A percentile compares a stretch with the other conserved stretches of the same genome.
Evolutionary conservation across 2,888 invertebrate genomes (phyloP).

Genomic region (Nymphalis urticae): DNA sequence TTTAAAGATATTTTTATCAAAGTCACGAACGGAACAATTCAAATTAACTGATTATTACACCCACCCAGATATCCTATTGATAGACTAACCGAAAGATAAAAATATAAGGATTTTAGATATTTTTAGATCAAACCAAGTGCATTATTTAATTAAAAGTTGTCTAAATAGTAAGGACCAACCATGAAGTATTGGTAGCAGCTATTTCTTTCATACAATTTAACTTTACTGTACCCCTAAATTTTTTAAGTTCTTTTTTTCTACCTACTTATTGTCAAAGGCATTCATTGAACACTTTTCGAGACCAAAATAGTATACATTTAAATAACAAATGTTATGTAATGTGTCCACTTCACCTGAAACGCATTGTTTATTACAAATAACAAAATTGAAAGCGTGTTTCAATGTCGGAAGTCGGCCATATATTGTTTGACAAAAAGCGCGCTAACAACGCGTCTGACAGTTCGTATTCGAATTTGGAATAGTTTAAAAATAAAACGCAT

Average conservation of each 20-base stretch:
- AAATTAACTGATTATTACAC: too few species aligned
- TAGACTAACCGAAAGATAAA: too few species aligned
- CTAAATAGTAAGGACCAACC: too few species aligned
- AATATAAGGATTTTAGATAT: too few species aligned
- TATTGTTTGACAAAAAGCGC: conserved; percentile 55
- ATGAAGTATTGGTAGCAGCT: too few species aligned
- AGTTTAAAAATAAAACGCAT: conserved; percentile 38
- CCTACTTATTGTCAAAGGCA: background rate
- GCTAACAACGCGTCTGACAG: conserved; percentile 37
- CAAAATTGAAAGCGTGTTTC: conserved; percentile 43
- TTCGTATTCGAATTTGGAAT: conserved; percentile 37
- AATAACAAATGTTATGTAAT: conserved; percentile 19
- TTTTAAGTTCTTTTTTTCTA: background rate
- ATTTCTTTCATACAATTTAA: background rate
- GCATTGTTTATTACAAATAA: conserved; percentile 39
- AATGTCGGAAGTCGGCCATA: conserved; percentile 60
- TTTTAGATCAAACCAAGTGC: too few species aligned
- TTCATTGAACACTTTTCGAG: background rate
- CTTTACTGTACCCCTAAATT: background rate
- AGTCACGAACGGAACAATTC: too few species aligned
- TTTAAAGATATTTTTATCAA: too few species aligned
- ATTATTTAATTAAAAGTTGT: too few species aligned
- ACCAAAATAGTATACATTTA: background rate
- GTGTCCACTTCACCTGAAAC: conserved; percentile 28
- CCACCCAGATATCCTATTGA: too few species aligned